Conservation (phyloP, 2,113 vertebrate species). For the Heloderma charlesbogerti region DNA sequence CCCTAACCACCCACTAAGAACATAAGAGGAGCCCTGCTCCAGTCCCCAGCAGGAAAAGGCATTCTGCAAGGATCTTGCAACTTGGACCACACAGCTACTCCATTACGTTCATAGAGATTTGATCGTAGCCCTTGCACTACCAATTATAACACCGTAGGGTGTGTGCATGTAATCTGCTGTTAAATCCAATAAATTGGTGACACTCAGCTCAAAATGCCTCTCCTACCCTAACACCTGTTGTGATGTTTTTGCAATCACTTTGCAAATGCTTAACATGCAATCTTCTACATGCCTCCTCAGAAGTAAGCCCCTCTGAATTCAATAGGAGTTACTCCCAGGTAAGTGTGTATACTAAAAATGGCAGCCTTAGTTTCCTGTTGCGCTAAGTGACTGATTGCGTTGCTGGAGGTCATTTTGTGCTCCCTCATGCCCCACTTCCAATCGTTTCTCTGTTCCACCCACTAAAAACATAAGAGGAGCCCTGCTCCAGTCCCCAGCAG, state of each 20-base stretch:
- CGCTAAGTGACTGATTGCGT: background rate
- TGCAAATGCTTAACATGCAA: background rate
- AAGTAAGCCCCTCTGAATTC: background rate
- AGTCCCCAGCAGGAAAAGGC: too few relatives aligned
- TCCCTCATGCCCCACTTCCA: background rate
- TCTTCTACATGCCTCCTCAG: background rate
- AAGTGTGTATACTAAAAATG: background rate
- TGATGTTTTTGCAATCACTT: background rate
- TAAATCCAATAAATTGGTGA: background rate
- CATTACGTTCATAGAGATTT: background rate
- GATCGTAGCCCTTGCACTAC: background rate
- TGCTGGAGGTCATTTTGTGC: background rate
- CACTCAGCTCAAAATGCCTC: background rate
- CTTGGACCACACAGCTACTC: background rate
- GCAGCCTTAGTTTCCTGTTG: background rate
- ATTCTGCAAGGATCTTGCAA: too few relatives aligned
- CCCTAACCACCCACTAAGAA: background rate
- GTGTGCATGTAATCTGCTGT: too few relatives aligned
- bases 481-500: background rate
- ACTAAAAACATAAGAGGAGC: background rate
- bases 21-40: background rate
- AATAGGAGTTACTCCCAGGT: background rate
- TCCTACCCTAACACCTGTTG: background rate
- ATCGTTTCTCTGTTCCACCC: background rate
- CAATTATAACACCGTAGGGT: background rate